Base-by-base conservation (phyloP, 2,888 invertebrate genomes). In the Chelonus formosanus region DNA sequence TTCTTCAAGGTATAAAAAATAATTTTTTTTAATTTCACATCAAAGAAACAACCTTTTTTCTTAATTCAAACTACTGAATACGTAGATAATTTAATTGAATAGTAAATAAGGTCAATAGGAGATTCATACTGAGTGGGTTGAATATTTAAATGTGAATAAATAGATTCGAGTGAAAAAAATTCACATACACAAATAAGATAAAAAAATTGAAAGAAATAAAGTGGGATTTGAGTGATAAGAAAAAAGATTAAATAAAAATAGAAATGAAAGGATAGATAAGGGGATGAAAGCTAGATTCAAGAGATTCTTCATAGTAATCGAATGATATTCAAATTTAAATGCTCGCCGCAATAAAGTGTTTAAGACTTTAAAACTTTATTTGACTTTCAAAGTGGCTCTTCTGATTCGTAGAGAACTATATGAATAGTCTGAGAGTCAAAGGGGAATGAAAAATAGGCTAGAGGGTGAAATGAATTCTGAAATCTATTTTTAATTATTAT, bases 261-360 rank as follows among this genome's bases (percentile, higher is more conserved):
- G 40, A 6, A 6, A 40, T 5, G 4, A 6, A 40, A 40, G 6
- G 6, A 6, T 5, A 5, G 40, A 40, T 5, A 5, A 3, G 3
- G 40, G 3, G 40, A 40, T 40, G 40, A 40, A 40, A 40, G 40
- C 40, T 40, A 31, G 69, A 65, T 60, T 65, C 64, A 65, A 66
- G 68, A 67, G 69, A 70, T 66, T 69, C 68, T 67, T 70, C 63
- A 59, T 56, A 73, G 74, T 78, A 81, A 81, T 81, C 80, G 80
- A 80, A 78, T 80, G 78, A 80, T 80, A 80, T 78, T 80, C 76
- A 78, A 77, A 81, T 81, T 81, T 78, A 79, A 82, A 82, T 79
- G 78, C 74, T 72, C 69, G 68, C 70, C 71, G 78, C 78, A 78
- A 80, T 80, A 80, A 80, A 82, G 75, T 77, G 76, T 78, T 80